phyloP scores from a whole-genome alignment of 2,797 vertebrate genomes.

The Karalla daura region DNA sequence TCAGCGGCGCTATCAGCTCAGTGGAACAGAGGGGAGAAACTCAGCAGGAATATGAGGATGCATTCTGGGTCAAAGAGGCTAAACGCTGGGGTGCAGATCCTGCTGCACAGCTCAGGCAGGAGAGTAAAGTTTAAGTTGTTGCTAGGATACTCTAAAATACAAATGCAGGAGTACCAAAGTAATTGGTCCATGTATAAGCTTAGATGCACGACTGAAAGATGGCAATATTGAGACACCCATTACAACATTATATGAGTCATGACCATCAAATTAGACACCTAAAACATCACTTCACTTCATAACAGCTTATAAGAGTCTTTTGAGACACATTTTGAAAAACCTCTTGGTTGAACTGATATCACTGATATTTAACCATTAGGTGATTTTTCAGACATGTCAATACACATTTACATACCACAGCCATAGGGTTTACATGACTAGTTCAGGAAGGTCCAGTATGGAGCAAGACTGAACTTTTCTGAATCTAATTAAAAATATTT shows the following conservation, averaged over 20 bases:
- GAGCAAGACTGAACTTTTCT: no score
- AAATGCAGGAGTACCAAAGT: constrained; percentile 15
- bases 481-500: no score
- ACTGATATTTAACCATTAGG: no score
- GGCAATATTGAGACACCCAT: constrained; percentile 46
- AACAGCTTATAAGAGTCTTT: no score
- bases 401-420: no score
- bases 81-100: constrained; percentile 46
- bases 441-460: no score
- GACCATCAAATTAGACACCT: constrained; percentile 55
- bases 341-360: no score
- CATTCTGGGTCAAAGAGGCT: constrained; percentile 61
- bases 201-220: constrained; percentile 7
- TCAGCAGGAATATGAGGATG: constrained; percentile 44
- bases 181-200: background rate
- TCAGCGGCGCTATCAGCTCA: constrained; percentile 49
- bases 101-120: constrained; percentile 32
- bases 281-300: constrained; percentile 54
- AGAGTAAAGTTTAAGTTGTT: constrained; percentile 22
- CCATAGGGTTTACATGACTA: no score
- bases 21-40: constrained; percentile 40
- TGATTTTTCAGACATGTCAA: no score
- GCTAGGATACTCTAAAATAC: constrained; percentile 27
- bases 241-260: constrained; percentile 26
- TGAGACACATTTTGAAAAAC: no score